Evolutionary conservation across 2,113 vertebrate genomes (phyloP).

Genomic region (Gymnocephalus cernua): DNA sequence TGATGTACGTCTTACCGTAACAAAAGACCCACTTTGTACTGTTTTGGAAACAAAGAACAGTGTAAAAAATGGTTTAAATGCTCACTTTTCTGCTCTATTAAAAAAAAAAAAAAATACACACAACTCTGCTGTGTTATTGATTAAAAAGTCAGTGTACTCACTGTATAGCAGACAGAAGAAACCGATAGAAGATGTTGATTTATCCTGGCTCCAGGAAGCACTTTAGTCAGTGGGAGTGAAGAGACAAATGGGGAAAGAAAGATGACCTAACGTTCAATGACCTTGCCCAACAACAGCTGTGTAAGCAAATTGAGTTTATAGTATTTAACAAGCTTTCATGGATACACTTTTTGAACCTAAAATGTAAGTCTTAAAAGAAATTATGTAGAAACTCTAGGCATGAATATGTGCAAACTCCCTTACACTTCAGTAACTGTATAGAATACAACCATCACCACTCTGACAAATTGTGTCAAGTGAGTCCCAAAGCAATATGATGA

Average conservation of each 20-base stretch:
- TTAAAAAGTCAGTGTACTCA: neutral
- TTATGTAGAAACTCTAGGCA: neutral
- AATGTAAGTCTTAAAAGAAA: neutral
- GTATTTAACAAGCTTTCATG: neutral
- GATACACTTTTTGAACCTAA: neutral
- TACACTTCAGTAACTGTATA: neutral
- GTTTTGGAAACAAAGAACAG: slow-evolving; percentile 46
- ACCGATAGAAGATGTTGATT: too few relatives aligned
- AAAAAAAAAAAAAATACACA: slow-evolving; percentile 53
- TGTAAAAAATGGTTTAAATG: slow-evolving; percentile 39
- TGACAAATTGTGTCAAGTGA: slow-evolving; percentile 45
- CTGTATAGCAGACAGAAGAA: neutral
- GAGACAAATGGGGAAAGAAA: neutral
- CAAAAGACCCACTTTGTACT: slow-evolving; percentile 49
- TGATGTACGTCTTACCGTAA: slow-evolving; percentile 36
- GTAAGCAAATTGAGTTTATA: neutral
- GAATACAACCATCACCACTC: slow-evolving; percentile 28
- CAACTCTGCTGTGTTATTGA: slow-evolving; percentile 2
- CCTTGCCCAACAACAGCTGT: neutral
- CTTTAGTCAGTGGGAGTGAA: neutral
- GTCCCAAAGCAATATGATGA: slow-evolving; percentile 52
- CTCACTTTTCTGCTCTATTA: slow-evolving; percentile 59
- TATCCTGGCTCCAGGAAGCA: neutral
- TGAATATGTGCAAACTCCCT: neutral
- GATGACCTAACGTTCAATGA: neutral